phyloP scores from a whole-genome alignment of 2,797 vertebrate species.

The Pseudocheirus occidentalis region DNA sequence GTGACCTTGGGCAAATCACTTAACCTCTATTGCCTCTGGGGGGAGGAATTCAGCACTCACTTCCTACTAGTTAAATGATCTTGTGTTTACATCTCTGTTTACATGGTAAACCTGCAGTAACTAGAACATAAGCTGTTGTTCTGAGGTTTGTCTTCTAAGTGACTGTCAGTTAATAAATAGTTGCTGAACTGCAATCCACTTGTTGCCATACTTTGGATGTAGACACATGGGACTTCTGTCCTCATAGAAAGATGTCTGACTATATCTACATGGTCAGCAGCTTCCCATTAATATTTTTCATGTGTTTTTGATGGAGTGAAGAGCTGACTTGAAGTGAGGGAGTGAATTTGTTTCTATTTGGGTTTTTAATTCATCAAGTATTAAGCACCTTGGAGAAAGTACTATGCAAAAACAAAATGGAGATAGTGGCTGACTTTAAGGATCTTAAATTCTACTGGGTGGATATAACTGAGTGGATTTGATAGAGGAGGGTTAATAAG shows the following conservation, averaged over 20 bases:
- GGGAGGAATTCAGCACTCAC: too few relatives aligned
- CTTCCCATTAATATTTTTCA: neutral
- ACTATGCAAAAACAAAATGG: neutral
- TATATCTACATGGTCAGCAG: neutral
- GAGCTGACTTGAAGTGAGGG: neutral
- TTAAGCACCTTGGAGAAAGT: neutral
- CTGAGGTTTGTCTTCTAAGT: neutral
- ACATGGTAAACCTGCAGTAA: neutral
- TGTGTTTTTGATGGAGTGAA: neutral
- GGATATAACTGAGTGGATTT: neutral
- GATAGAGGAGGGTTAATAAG: too few relatives aligned
- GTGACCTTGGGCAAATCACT: neutral
- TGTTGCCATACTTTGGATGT: neutral
- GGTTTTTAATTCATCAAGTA: neutral
- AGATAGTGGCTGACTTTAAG: neutral
- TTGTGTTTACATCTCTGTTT: too few relatives aligned
- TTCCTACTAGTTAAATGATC: too few relatives aligned
- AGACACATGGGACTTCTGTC: neutral
- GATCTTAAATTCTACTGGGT: neutral
- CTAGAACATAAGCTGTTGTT: neutral
- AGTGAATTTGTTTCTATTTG: constrained; percentile 22
- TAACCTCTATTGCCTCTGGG: neutral
- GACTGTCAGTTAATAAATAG: neutral
- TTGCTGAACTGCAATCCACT: neutral
- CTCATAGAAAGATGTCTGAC: neutral